phyloP scores from a whole-genome alignment of 2,797 vertebrate species.

The Echiichthys vipera region DNA sequence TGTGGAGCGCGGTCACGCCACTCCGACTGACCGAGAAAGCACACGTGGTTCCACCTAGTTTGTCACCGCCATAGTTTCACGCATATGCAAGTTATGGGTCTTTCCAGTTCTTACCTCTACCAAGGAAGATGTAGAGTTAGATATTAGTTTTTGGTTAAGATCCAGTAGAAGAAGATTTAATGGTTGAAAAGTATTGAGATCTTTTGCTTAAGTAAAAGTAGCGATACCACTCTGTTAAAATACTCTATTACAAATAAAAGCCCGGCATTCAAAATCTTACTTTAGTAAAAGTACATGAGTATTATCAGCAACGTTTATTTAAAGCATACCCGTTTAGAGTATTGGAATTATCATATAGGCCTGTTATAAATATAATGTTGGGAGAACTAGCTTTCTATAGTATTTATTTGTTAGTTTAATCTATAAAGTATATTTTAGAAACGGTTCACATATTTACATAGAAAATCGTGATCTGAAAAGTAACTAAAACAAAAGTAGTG shows the following conservation, averaged over 20 bases:
- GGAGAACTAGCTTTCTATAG: neutral
- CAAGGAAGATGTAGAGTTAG: neutral
- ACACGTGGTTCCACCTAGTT: neutral
- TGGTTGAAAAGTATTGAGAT: neutral
- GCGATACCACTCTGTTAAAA: too few relatives aligned
- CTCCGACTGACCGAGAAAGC: constrained; percentile 46
- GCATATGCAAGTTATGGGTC: neutral
- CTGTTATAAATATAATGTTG: neutral
- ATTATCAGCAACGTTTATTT: too few relatives aligned
- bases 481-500: neutral
- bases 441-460: neutral
- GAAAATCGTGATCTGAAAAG: neutral
- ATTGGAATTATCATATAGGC: neutral
- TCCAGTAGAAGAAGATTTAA: neutral
- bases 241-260: too few relatives aligned
- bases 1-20: constrained; percentile 60
- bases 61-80: constrained; percentile 12
- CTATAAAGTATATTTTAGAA: neutral
- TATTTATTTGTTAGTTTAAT: neutral
- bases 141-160: neutral
- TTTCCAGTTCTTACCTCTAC: neutral
- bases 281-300: too few relatives aligned
- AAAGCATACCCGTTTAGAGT: too few relatives aligned
- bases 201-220: too few relatives aligned
- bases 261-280: too few relatives aligned